Percentiles rank a stretch among this genome's conserved stretches.
These are phyloP conservation scores for Macropis europaea DNA, from an alignment of 2,888 invertebrate genomes.

Conservation along the genomic window DNA sequence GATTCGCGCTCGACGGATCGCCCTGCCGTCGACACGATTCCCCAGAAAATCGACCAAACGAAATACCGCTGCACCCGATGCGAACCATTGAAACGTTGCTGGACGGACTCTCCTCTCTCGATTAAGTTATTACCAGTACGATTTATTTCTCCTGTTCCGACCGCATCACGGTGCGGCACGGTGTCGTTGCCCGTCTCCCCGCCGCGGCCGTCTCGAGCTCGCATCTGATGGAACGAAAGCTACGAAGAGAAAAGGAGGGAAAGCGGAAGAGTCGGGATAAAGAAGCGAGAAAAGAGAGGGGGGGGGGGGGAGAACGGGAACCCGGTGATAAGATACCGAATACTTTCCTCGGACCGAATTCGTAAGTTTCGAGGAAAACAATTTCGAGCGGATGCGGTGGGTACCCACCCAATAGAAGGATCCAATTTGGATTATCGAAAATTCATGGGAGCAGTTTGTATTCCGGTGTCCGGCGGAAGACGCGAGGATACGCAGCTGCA, in stretches of 20 bases:
- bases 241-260: neutral
- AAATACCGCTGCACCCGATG: constrained; percentile 44
- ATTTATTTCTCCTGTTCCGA: too few species aligned
- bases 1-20: constrained; percentile 49
- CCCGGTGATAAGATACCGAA: neutral
- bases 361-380: constrained; percentile 64
- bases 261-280: neutral
- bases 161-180: too few species aligned
- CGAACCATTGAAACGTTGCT: constrained; percentile 58
- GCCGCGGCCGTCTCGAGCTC: neutral
- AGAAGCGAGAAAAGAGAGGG: neutral
- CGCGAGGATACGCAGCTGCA: constrained; percentile 32
- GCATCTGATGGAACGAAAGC: neutral
- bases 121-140: constrained; percentile 55
- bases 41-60: constrained; percentile 24
- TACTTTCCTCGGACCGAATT: constrained; percentile 39
- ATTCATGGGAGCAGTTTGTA: constrained; percentile 68
- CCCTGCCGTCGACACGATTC: neutral
- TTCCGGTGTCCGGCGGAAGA: constrained; percentile 60
- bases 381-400: constrained; percentile 57
- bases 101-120: constrained; percentile 46
- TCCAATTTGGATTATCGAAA: constrained; percentile 75
- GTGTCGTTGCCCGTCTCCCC: neutral
- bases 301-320: too few species aligned
- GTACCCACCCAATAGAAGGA: constrained; percentile 62